Conservation (phyloP, 2,797 vertebrate species). For the Pachyuromys duprasi region DNA sequence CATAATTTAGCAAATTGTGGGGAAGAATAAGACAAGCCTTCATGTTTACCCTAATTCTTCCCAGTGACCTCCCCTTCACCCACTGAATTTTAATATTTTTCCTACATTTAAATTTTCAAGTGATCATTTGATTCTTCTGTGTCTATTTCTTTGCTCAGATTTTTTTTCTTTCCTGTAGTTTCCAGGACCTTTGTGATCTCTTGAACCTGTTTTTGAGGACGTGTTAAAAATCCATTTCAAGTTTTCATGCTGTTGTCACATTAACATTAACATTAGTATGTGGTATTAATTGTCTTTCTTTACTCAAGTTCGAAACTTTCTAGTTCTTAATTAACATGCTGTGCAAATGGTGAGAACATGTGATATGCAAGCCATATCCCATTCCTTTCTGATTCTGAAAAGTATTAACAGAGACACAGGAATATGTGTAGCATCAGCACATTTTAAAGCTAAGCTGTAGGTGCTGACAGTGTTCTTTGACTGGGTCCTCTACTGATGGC, state of each 20-base stretch:
- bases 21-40: not conserved
- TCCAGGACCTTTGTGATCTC: not conserved
- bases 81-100: not conserved
- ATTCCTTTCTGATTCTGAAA: not conserved
- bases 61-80: not conserved
- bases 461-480: not conserved
- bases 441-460: not conserved
- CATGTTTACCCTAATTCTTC: not conserved
- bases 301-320: not conserved
- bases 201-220: not conserved
- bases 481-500: not conserved
- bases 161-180: not conserved
- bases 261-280: not conserved
- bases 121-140: not conserved
- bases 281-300: not conserved
- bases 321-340: not conserved
- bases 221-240: not conserved
- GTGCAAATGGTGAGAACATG: not conserved
- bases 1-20: not conserved
- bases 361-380: constrained; percentile 13
- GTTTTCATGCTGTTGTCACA: not conserved
- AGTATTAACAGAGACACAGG: not conserved
- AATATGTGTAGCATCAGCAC: no score
- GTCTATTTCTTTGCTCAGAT: not conserved
- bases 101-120: not conserved